Conservation (phyloP, 2,113 vertebrate genomes). For the Helogale parvula region DNA sequence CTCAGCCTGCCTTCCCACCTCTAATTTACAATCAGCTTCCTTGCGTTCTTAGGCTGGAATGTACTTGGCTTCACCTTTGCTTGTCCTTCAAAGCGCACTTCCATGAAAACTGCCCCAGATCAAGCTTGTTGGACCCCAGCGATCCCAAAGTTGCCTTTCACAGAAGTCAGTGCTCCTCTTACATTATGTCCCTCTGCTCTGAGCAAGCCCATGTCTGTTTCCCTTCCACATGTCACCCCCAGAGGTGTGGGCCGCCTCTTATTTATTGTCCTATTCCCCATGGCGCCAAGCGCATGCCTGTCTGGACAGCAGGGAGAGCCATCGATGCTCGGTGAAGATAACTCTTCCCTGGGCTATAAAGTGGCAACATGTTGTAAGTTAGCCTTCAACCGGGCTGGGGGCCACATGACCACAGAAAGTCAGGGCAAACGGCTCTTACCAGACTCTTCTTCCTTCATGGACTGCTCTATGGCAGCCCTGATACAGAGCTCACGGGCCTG, state of each 20-base stretch:
- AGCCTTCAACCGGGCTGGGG: background rate
- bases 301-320: background rate
- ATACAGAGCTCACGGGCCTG: slow-evolving; percentile 87
- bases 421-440: slow-evolving; percentile 82
- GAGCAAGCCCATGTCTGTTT: background rate
- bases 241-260: background rate
- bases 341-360: background rate
- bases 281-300: background rate
- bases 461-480: slow-evolving; percentile 81
- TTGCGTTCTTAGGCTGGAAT: background rate
- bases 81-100: background rate
- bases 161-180: background rate
- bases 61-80: background rate
- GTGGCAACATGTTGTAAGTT: background rate
- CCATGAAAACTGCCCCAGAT: background rate
- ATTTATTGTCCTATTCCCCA: background rate
- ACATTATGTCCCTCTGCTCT: background rate
- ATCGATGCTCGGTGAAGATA: background rate
- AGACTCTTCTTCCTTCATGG: slow-evolving; percentile 76
- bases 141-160: background rate
- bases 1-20: background rate
- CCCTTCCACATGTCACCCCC: background rate
- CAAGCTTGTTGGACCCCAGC: background rate
- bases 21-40: background rate
- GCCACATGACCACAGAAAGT: background rate